These are phyloP conservation scores for Synanthedon formicaeformis DNA, from an alignment of 2,888 invertebrate genomes.

Conservation along the genomic window DNA sequence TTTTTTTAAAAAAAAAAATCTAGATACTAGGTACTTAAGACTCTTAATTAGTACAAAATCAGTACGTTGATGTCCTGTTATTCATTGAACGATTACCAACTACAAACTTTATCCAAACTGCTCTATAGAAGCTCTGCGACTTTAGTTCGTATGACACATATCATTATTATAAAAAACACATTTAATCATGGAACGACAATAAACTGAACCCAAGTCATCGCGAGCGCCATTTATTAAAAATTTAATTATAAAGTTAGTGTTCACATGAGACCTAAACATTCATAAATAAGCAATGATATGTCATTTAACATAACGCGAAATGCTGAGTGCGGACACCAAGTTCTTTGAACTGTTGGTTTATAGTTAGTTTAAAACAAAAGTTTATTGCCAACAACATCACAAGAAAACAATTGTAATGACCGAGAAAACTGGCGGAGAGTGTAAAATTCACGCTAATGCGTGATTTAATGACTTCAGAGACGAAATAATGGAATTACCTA, in stretches of 20 bases:
- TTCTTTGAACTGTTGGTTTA: constrained; percentile 39
- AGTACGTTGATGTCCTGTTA: too few relatives aligned
- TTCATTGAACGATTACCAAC: too few relatives aligned
- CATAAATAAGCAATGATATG: neutral
- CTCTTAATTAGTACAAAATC: too few relatives aligned
- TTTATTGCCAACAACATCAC: constrained; percentile 38
- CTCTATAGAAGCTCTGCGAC: too few relatives aligned
- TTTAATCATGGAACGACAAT: neutral
- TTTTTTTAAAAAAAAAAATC: too few relatives aligned
- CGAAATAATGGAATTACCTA: constrained; percentile 17
- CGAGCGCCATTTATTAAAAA: neutral
- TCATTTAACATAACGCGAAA: too few relatives aligned
- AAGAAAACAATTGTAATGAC: constrained; percentile 32
- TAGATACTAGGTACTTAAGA: too few relatives aligned
- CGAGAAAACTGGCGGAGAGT: constrained; percentile 30
- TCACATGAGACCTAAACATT: neutral
- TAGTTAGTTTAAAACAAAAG: constrained; percentile 24
- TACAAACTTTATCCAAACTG: too few relatives aligned
- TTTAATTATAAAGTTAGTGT: neutral
- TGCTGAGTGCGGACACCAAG: constrained; percentile 12
- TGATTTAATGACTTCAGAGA: constrained; percentile 24
- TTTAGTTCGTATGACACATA: too few relatives aligned
- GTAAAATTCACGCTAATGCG: constrained; percentile 25
- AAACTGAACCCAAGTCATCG: neutral
- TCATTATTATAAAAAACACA: neutral